Base-by-base conservation (phyloP, 1,140 invertebrate species). In the Drosophila ironensis region DNA sequence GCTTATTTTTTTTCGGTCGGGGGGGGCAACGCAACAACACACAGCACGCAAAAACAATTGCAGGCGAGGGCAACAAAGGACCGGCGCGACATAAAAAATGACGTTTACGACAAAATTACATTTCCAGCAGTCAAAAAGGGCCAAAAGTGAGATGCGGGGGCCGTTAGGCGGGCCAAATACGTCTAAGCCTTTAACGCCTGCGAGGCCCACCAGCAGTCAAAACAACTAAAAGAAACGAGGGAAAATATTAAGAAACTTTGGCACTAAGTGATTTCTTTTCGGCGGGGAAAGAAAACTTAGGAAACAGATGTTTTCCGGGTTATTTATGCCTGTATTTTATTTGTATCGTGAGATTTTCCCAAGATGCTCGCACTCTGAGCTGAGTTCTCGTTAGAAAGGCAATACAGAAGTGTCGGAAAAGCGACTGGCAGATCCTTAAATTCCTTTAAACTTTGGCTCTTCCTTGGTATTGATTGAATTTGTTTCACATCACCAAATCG, bases 41-140 rank as follows among this genome's bases (percentile, higher is more conserved):
- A n/a, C 9, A 30, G 12, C 24, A 69, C n/a, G 44, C 72, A 77
- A 77, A 52, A 77, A 77, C 73, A 77, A 76, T 76, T 76, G 72
- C 57, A 74, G 48, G 35, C 72, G 71, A 51, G 47, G 37, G 42
- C 41, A 20, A 56, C 59, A 46, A 56, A 50, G 44, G 27, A 54
- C 41, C 25, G 16, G 54, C 66, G 35, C 22, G 72, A 77, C 73
- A 77, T 77, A 77, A 77, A 77, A 77, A 77, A 77, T 77, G 73
- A 77, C 73, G 77, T 77, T 77, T 72, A 72, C 73, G 73, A 72
- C 73, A 77, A 77, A 77, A 77, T 77, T 77, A 77, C 73, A 76
- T 77, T 77, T 71, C 40, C 50, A 69, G 59, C 56, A 59, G 64
- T 51, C 46, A 40, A 47, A 75, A 57, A 27, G 27, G 12, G 25